These are phyloP conservation scores for Siphamia tubifer DNA, from an alignment of 2,113 vertebrate species.

Conservation along the genomic window DNA sequence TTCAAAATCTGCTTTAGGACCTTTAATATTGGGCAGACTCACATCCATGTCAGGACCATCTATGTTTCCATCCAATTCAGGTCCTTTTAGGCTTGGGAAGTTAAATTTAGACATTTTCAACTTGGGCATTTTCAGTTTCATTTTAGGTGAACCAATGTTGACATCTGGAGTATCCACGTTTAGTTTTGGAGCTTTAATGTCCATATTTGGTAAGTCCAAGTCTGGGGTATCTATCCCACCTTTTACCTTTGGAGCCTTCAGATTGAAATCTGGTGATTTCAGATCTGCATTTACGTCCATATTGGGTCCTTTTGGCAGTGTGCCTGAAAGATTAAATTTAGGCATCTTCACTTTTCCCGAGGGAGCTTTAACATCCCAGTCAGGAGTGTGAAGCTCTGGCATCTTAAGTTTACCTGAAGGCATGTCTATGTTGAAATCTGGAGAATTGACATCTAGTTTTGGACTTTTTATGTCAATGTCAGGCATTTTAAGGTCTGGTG, in stretches of 20 bases:
- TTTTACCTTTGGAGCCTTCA: conserved; percentile 53
- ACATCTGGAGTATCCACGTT: conserved; percentile 51
- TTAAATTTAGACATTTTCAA: conserved; percentile 55
- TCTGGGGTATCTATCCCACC: conserved; percentile 45
- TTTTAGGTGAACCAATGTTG: conserved; percentile 36
- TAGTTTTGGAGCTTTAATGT: conserved; percentile 46
- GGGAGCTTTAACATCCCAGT: conserved; percentile 11
- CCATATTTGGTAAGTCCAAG: conserved; percentile 39
- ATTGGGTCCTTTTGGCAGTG: conserved; percentile 44
- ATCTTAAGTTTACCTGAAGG: conserved; percentile 14
- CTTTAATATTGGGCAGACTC: conserved; percentile 31
- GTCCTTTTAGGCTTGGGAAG: conserved; percentile 41
- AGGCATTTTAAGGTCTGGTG: conserved; percentile 33
- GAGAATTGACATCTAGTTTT: conserved; percentile 25
- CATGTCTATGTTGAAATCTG: conserved; percentile 28
- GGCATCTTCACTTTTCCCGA: conserved; percentile 28
- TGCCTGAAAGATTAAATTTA: conserved; percentile 44
- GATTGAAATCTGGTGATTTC: conserved; percentile 32
- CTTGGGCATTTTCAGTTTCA: conserved; percentile 53
- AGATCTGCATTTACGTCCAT: conserved; percentile 16
- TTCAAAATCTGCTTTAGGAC: conserved; percentile 37
- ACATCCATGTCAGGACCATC: conserved; percentile 32
- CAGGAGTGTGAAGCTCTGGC: conserved; percentile 30
- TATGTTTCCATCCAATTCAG: conserved; percentile 49
- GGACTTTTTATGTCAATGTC: conserved; percentile 26